Percentiles rank a stretch among this genome's conserved stretches.
Conservation (phyloP, 2,113 vertebrate genomes). For the Zosterops borbonicus region DNA sequence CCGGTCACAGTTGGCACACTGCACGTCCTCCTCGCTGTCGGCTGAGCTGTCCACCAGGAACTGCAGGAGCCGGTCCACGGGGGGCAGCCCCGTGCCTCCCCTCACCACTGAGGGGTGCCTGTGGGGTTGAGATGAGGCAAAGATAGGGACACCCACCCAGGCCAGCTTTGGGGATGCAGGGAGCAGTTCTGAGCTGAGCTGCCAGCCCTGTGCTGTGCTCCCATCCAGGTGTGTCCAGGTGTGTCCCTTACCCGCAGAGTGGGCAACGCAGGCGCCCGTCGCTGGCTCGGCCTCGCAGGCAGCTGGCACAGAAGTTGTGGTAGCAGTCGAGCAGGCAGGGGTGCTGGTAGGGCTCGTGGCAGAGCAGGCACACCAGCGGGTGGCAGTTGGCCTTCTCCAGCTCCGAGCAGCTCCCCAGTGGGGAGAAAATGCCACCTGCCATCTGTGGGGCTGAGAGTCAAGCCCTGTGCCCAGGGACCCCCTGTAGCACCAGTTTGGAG, state of each 20-base stretch:
- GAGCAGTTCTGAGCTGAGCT: background rate
- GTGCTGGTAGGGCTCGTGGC: constrained; percentile 85
- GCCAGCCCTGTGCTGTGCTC: background rate
- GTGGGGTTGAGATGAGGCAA: background rate
- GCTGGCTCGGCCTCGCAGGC: constrained; percentile 79
- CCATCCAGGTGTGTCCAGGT: rapidly evolving
- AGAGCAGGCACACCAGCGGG: constrained; percentile 88
- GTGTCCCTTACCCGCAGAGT: constrained; percentile 82
- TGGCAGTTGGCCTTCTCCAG: constrained; percentile 81
- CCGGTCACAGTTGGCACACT: constrained; percentile 91
- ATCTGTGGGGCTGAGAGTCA: constrained; percentile 65
- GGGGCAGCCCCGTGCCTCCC: constrained; percentile 82
- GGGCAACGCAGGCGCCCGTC: constrained; percentile 84
- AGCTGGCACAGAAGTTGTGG: constrained; percentile 89
- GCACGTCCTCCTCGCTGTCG: constrained; percentile 79
- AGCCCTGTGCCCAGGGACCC: background rate
- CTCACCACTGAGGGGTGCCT: constrained; percentile 87
- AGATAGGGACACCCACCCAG: rapidly evolving
- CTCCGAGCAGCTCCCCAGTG: constrained; percentile 73
- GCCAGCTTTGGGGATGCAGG: background rate
- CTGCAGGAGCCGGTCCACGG: constrained; percentile 87
- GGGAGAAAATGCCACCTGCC: constrained; percentile 84
- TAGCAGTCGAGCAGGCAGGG: constrained; percentile 92
- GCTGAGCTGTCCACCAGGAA: constrained; percentile 89
- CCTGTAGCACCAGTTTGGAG: rapidly evolving